Conservation (phyloP, 53 echinoderm and acorn worm genomes). For the Actinopyga echinites region DNA sequence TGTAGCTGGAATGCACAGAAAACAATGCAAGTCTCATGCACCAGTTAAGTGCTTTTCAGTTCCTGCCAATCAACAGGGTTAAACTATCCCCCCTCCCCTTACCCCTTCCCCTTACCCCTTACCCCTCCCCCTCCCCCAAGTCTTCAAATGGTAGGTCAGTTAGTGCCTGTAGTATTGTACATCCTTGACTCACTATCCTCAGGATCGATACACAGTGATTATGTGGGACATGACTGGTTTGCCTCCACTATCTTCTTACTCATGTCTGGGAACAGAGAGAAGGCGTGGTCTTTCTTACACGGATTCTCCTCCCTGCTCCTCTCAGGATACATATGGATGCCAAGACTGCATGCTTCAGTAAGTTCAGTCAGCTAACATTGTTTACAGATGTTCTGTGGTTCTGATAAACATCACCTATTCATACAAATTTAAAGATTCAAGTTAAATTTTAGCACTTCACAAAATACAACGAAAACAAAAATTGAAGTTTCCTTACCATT, state of each 20-base stretch:
- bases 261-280: conserved; percentile 74
- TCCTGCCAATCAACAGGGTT: too few relatives aligned
- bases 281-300: conserved; percentile 77
- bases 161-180: too few relatives aligned
- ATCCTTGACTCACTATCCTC: neutral
- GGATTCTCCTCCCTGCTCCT: conserved; percentile 67
- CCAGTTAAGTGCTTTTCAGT: too few relatives aligned
- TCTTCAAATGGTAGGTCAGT: neutral
- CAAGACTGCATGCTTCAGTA: conserved; percentile 89
- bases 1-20: too few relatives aligned
- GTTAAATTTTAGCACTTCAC: too few relatives aligned
- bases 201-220: conserved; percentile 72
- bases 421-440: too few relatives aligned
- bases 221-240: conserved; percentile 91
- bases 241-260: conserved; percentile 83
- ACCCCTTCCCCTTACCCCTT: too few relatives aligned
- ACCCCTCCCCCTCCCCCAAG: too few relatives aligned
- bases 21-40: too few relatives aligned
- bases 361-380: neutral
- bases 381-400: neutral
- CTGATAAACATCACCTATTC: neutral
- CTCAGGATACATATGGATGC: conserved; percentile 89
- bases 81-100: too few relatives aligned
- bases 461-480: too few relatives aligned
- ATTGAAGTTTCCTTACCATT: too few relatives aligned